Percentiles rank a stretch among this genome's conserved stretches.
Conservation (phyloP, 2,888 invertebrate genomes). For the Trypoxylon attenuatum region DNA sequence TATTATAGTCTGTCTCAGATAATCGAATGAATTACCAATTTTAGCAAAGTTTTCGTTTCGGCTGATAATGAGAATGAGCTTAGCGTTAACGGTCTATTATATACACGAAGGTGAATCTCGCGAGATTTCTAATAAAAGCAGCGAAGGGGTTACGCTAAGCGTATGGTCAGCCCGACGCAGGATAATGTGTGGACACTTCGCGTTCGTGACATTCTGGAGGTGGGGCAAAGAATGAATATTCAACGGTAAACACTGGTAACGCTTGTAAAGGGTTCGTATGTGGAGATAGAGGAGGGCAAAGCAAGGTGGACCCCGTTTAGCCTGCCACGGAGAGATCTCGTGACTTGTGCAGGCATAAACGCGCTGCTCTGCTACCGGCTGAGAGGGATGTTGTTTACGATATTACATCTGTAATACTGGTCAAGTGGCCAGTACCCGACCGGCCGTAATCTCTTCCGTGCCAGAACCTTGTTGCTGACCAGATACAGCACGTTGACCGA, state of each 20-base stretch:
- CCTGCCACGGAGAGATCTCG: conserved; percentile 21
- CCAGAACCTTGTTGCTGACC: conserved; percentile 52
- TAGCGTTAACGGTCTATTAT: too few relatives aligned
- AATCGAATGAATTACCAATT: too few relatives aligned
- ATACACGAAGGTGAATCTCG: too few relatives aligned
- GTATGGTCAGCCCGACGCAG: conserved; percentile 45
- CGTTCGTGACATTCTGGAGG: conserved; percentile 43
- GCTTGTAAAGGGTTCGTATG: conserved; percentile 55
- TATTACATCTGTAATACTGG: conserved; percentile 69
- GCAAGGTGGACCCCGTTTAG: conserved; percentile 21
- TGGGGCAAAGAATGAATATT: conserved; percentile 69
- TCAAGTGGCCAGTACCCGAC: conserved; percentile 66
- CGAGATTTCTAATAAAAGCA: conserved; percentile 40
- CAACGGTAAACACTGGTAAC: conserved; percentile 64
- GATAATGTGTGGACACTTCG: conserved; percentile 58
- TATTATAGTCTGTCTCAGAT: too few relatives aligned
- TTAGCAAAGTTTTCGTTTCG: too few relatives aligned
- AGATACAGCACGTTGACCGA: conserved; percentile 72
- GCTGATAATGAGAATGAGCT: too few relatives aligned
- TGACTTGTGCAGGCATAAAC: conserved; percentile 53
- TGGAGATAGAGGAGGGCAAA: conserved; percentile 30
- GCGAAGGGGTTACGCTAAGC: conserved; percentile 33
- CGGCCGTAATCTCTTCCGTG: conserved; percentile 61
- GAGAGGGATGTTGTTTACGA: conserved; percentile 68
- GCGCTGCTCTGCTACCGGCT: conserved; percentile 44